A percentile compares a stretch with the other conserved stretches of the same genome.
Conservation (phyloP, 2,113 vertebrate species). For the Trinectes maculatus region DNA sequence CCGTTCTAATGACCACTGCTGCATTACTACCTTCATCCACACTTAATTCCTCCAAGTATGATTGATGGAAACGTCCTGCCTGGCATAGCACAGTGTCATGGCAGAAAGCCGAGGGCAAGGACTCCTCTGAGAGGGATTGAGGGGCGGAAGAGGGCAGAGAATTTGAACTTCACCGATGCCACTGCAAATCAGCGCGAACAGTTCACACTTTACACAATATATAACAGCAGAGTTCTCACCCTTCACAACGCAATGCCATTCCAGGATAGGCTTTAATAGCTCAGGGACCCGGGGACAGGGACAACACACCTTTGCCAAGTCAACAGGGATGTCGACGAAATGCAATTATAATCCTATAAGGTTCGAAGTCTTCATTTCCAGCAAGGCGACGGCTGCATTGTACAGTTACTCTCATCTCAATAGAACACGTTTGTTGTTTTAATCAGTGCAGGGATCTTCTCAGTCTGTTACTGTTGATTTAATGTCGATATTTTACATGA, state of each 20-base stretch:
- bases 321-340: constrained; percentile 15
- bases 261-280: constrained; percentile 24
- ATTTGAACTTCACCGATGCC: constrained; percentile 58
- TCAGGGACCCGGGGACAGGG: constrained; percentile 26
- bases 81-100: constrained; percentile 52
- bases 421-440: neutral
- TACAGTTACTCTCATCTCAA: neutral
- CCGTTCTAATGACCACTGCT: constrained; percentile 56
- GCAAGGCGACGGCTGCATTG: neutral
- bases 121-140: constrained; percentile 29
- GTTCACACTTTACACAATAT: constrained; percentile 43
- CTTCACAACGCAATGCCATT: constrained; percentile 40
- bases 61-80: constrained; percentile 65
- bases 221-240: constrained; percentile 45
- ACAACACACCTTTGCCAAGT: constrained; percentile 29
- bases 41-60: constrained; percentile 61
- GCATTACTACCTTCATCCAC: constrained; percentile 60
- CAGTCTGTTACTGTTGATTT: no score
- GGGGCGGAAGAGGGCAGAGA: constrained; percentile 3
- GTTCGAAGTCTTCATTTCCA: constrained; percentile 26
- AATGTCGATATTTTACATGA: no score
- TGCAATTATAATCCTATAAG: neutral
- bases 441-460: constrained; percentile 10
- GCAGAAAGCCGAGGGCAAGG: constrained; percentile 58
- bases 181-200: constrained; percentile 56